phyloP scores from a whole-genome alignment of 2,113 vertebrate genomes.

The Pardalotus punctatus region DNA sequence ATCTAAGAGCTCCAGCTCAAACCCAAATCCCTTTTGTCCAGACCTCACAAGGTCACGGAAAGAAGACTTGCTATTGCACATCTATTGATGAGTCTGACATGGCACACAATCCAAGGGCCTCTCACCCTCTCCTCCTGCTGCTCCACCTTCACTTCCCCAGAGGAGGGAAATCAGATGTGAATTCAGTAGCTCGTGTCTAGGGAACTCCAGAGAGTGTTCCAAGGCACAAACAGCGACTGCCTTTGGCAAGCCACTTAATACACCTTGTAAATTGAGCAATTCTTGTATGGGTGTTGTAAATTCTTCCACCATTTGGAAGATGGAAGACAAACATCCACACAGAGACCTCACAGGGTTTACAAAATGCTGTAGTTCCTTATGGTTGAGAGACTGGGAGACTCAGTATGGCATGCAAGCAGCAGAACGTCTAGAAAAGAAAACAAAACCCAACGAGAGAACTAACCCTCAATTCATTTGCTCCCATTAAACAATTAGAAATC shows the following conservation, averaged over 20 bases:
- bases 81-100: not conserved
- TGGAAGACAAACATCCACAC: not conserved
- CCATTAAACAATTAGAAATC: not conserved
- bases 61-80: not conserved
- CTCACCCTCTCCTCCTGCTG: not conserved
- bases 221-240: not conserved
- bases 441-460: not conserved
- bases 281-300: not conserved
- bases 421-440: not conserved
- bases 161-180: not conserved
- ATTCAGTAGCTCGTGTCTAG: not conserved
- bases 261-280: accelerated
- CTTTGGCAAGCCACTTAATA: not conserved
- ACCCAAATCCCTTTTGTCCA: not conserved
- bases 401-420: not conserved
- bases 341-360: not conserved
- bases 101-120: not conserved
- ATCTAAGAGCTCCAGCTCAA: not conserved
- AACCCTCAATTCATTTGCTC: not conserved
- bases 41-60: not conserved
- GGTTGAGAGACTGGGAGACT: not conserved
- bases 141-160: not conserved
- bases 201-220: not conserved
- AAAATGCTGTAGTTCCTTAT: not conserved
- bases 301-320: not conserved